These are phyloP conservation scores for Acomys russatus DNA, from an alignment of 2,797 vertebrate genomes.

Conservation along the genomic window DNA sequence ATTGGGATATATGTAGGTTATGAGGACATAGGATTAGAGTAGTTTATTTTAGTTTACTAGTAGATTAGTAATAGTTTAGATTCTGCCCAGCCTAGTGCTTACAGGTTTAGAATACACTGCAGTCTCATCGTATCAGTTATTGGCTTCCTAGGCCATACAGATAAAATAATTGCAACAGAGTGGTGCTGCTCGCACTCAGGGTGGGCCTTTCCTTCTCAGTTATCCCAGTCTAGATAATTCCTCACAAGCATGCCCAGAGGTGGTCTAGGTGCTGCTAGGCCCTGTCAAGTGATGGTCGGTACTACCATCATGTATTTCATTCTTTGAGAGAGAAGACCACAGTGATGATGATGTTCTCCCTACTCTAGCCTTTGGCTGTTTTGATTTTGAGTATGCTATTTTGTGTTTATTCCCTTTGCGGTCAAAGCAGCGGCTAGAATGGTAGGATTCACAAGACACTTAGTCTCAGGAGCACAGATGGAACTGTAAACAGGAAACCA, in stretches of 20 bases:
- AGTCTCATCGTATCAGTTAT: too few relatives aligned
- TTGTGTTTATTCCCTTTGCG: conserved; percentile 55
- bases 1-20: too few relatives aligned
- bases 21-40: too few relatives aligned
- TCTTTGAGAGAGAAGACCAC: neutral
- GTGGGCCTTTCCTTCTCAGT: neutral
- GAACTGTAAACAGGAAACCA: conserved; percentile 75
- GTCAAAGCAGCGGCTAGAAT: conserved; percentile 45
- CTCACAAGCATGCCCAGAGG: neutral
- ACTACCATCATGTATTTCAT: neutral
- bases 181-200: neutral
- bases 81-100: too few relatives aligned
- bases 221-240: neutral
- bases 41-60: too few relatives aligned
- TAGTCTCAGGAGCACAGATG: conserved; percentile 75
- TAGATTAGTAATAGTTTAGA: too few relatives aligned
- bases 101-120: too few relatives aligned
- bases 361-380: neutral
- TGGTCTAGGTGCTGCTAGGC: too few relatives aligned
- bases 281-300: neutral
- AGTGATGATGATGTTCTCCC: neutral
- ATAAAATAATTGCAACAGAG: neutral
- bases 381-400: conserved; percentile 11
- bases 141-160: too few relatives aligned
- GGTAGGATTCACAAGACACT: conserved; percentile 29